Conservation (phyloP, 1,140 invertebrate species). For the Paraescarpia echinospica region DNA sequence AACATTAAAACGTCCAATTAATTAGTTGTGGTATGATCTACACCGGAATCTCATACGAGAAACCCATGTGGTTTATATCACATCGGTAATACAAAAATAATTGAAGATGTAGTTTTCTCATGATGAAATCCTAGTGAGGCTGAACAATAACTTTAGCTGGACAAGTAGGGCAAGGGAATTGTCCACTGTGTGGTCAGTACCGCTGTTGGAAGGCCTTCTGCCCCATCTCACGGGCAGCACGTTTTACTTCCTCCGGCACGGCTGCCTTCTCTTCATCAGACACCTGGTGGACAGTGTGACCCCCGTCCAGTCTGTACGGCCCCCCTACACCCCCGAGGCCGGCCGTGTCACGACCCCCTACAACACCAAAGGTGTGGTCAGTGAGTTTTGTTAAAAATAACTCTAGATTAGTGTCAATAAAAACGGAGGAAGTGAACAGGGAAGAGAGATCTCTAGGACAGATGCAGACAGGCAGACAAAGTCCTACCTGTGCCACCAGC, state of each 20-base stretch:
- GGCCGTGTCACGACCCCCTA: conserved; percentile 78
- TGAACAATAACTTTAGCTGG: too few species aligned
- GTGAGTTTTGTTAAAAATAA: neutral
- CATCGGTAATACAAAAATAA: too few species aligned
- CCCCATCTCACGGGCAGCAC: conserved; percentile 90
- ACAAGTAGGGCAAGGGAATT: neutral
- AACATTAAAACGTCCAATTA: too few species aligned
- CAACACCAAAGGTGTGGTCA: neutral
- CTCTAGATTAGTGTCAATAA: too few species aligned
- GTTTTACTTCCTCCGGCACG: conserved; percentile 84
- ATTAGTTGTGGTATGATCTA: too few species aligned
- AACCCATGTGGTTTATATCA: too few species aligned
- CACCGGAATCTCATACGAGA: too few species aligned
- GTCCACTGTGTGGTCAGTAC: conserved; percentile 15
- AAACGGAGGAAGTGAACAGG: neutral
- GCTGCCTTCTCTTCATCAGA: conserved; percentile 85
- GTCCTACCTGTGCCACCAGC: conserved; percentile 86
- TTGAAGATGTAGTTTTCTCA: too few species aligned
- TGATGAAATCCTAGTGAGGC: too few species aligned
- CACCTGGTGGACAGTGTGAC: conserved; percentile 88
- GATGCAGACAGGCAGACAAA: neutral
- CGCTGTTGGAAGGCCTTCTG: conserved; percentile 83
- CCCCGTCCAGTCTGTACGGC: conserved; percentile 74
- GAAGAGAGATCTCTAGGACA: neutral
- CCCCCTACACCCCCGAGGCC: conserved; percentile 64